Conservation (phyloP, 2,888 invertebrate genomes). For the Synanthedon vespiformis region DNA sequence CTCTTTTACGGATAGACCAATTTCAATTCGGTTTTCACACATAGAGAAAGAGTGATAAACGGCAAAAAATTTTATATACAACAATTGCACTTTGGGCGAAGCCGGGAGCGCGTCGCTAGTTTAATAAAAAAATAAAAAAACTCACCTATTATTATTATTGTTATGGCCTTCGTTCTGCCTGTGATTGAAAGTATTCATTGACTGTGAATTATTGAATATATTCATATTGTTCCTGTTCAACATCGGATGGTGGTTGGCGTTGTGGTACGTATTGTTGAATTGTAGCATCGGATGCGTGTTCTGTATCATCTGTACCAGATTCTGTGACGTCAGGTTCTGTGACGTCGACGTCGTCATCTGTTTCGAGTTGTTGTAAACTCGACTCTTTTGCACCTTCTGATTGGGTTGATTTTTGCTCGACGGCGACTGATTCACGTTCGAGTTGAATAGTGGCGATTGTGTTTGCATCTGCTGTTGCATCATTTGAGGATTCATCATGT, state of each 20-base stretch:
- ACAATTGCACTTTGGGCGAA: no score
- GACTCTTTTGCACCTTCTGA: constrained; percentile 26
- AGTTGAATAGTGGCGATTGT: constrained; percentile 9
- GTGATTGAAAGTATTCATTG: constrained; percentile 20
- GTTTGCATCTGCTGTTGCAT: constrained; percentile 13
- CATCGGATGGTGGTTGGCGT: constrained; percentile 58
- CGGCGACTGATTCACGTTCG: constrained; percentile 13
- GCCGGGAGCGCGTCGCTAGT: no score
- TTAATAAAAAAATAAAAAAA: background rate
- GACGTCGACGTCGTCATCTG: constrained; percentile 11
- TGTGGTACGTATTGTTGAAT: constrained; percentile 46
- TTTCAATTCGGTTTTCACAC: no score
- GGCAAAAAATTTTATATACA: no score
- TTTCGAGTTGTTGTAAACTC: constrained; percentile 43
- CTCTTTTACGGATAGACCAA: no score
- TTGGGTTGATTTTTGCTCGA: constrained; percentile 20
- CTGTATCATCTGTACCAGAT: constrained; percentile 54
- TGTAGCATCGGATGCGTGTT: constrained; percentile 61
- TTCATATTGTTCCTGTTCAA: constrained; percentile 22
- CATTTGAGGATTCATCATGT: constrained; percentile 28
- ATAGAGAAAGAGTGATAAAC: no score
- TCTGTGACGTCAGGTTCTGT: constrained; percentile 38
- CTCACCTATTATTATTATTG: constrained; percentile 23
- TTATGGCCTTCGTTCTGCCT: constrained; percentile 37
- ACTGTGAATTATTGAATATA: constrained; percentile 20